Evolutionary conservation across 2,888 invertebrate genomes (phyloP).

Genomic region (Drosophila borealis): DNA sequence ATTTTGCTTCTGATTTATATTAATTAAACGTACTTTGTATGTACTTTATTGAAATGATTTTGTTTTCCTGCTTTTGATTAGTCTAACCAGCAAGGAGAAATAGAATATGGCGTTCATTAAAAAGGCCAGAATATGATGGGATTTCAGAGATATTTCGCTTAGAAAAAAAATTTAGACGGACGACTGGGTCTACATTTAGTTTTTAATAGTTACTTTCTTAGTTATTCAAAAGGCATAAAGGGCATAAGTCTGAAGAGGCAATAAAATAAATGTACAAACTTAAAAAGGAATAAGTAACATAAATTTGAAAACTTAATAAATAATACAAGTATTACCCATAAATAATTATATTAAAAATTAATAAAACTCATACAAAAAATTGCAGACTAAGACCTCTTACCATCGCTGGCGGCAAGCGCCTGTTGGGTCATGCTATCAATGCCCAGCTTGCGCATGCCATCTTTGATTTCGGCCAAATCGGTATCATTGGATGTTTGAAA

Average conservation of each 20-base stretch:
- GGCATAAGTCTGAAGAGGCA: constrained; percentile 5
- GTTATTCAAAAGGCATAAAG: neutral
- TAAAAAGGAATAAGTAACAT: constrained; percentile 1
- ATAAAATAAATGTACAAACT: constrained; percentile 1
- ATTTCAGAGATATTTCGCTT: too few relatives aligned
- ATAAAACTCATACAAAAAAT: constrained; percentile 37
- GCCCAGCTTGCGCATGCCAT: constrained; percentile 90
- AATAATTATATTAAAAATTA: constrained; percentile 32
- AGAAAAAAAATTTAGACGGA: neutral
- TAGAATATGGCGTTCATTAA: too few relatives aligned
- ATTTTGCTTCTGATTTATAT: too few relatives aligned
- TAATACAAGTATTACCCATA: constrained; percentile 15
- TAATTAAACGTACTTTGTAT: too few relatives aligned
- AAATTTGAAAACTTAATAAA: constrained; percentile 2
- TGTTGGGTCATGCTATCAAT: constrained; percentile 86
- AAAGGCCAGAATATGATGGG: too few relatives aligned
- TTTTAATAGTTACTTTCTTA: neutral
- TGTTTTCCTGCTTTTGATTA: too few relatives aligned
- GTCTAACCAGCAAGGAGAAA: too few relatives aligned
- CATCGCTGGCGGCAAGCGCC: constrained; percentile 85
- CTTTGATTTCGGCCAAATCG: constrained; percentile 90
- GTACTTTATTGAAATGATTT: too few relatives aligned
- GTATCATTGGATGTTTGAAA: constrained; percentile 87
- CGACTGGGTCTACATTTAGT: neutral
- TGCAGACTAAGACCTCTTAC: constrained; percentile 77